Evolutionary conservation across 2,888 invertebrate species (phyloP).

Genomic region (Troilus luridus): DNA sequence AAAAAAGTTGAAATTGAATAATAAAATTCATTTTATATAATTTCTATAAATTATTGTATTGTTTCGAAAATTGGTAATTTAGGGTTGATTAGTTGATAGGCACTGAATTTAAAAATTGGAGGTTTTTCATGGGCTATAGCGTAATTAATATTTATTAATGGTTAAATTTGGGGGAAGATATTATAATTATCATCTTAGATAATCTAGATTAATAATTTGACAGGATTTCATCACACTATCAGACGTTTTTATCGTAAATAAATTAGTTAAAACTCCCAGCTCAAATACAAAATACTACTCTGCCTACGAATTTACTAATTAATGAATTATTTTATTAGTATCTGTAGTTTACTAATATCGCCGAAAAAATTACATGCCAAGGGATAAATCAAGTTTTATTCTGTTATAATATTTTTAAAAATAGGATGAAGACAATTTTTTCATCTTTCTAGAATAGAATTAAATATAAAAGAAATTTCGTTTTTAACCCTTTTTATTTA

Average conservation of each 20-base stretch:
- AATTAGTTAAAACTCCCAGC: too few species aligned
- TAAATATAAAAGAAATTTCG: not conserved
- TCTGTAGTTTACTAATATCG: not conserved
- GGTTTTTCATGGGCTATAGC: too few species aligned
- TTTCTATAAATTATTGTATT: too few species aligned
- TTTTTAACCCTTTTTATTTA: not conserved
- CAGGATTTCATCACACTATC: not conserved
- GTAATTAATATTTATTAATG: too few species aligned
- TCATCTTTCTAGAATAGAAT: not conserved
- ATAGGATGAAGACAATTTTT: not conserved
- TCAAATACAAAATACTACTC: not conserved
- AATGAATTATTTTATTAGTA: not conserved
- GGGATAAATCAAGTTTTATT: not conserved
- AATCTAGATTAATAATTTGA: not conserved
- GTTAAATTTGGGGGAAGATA: not conserved
- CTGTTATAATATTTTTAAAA: not conserved
- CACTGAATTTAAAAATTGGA: too few species aligned
- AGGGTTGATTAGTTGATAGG: too few species aligned
- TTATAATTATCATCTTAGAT: not conserved
- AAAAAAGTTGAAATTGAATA: too few species aligned
- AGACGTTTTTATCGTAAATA: not conserved
- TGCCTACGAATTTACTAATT: not conserved
- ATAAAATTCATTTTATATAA: too few species aligned
- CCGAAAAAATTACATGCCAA: not conserved
- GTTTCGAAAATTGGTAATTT: too few species aligned